Evolutionary conservation across 2,797 vertebrate genomes (phyloP).

Genomic region (Sebastes glaucus): DNA sequence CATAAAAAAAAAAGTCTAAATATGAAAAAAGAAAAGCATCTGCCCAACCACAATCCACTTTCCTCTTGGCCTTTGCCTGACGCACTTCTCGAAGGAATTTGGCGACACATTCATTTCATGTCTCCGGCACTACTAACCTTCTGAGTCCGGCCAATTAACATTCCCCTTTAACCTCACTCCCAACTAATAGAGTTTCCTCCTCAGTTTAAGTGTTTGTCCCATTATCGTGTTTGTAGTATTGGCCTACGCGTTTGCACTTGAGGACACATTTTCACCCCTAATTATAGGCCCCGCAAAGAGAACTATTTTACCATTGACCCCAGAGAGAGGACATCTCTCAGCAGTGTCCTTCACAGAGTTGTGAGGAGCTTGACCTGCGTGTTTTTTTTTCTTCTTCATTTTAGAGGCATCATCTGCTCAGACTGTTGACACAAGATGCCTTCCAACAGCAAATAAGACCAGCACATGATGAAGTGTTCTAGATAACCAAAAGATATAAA

Average conservation of each 20-base stretch:
- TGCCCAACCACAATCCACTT: background rate
- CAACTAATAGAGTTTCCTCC: slow-evolving; percentile 40
- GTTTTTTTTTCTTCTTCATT: slow-evolving; percentile 27
- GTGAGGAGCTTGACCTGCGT: background rate
- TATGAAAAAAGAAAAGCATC: background rate
- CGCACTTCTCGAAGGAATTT: slow-evolving; percentile 23
- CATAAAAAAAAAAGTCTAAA: background rate
- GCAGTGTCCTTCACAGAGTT: slow-evolving; percentile 29
- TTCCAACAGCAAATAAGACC: slow-evolving; percentile 2
- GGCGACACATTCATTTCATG: slow-evolving; percentile 21
- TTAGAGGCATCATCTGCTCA: slow-evolving; percentile 13
- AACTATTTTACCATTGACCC: slow-evolving; percentile 6
- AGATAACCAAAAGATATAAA: background rate
- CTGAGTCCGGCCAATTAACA: slow-evolving; percentile 33
- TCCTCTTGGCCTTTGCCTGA: background rate
- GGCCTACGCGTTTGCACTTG: slow-evolving; percentile 22
- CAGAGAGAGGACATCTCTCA: slow-evolving; percentile 21
- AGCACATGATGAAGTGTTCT: background rate
- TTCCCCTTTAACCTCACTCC: slow-evolving; percentile 33
- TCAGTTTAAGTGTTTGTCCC: slow-evolving; percentile 30
- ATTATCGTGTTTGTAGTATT: slow-evolving; percentile 54
- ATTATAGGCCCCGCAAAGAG: slow-evolving; percentile 53
- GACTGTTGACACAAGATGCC: background rate
- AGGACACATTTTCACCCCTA: slow-evolving; percentile 33
- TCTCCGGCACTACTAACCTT: slow-evolving; percentile 34